Percentiles rank a stretch among this genome's conserved stretches.
Evolutionary conservation across 2,113 vertebrate genomes (phyloP).

Genomic region (Toxostoma redivivum): DNA sequence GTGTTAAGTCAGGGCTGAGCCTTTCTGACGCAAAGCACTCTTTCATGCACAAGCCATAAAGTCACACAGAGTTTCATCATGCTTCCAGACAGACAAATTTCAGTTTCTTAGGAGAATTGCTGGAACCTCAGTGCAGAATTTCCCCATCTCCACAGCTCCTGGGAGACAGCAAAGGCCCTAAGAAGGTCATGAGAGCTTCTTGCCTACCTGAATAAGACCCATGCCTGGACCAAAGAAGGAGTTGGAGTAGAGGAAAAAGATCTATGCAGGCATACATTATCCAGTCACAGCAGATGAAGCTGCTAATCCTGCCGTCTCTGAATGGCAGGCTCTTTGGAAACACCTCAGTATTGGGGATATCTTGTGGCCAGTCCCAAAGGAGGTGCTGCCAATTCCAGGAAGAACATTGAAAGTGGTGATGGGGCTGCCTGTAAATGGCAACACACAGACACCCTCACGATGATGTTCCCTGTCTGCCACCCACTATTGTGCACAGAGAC

Average conservation of each 20-base stretch:
- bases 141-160: background rate
- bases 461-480: background rate
- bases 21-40: background rate
- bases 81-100: background rate
- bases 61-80: background rate
- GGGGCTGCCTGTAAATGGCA: background rate
- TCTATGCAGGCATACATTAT: background rate
- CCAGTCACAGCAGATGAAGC: background rate
- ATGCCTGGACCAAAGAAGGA: background rate
- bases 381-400: background rate
- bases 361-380: background rate
- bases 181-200: background rate
- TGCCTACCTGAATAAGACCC: background rate
- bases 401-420: rapidly evolving
- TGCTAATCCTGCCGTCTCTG: background rate
- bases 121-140: background rate
- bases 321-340: background rate
- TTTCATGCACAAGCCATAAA: background rate
- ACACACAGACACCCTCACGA: background rate
- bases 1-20: background rate
- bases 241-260: background rate
- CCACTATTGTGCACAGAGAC: rapidly evolving
- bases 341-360: background rate
- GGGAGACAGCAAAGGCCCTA: background rate
- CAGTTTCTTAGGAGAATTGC: background rate